Conservation (phyloP, 2,797 vertebrate species). For the Oreortyx pictus region DNA sequence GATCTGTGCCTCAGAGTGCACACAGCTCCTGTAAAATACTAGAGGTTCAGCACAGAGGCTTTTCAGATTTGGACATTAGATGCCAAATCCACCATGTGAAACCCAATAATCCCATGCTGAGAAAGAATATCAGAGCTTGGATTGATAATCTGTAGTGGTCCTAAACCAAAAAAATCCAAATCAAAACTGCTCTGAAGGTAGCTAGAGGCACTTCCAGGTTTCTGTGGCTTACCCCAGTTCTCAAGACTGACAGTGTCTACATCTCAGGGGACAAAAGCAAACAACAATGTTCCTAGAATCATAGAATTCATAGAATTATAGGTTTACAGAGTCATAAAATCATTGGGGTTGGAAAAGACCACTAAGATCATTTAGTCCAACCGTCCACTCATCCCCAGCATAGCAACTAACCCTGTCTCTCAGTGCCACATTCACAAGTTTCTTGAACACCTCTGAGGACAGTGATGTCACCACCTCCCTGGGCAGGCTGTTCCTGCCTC, state of each 20-base stretch:
- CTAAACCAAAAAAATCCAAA: slow-evolving; percentile 41
- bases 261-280: neutral
- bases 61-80: neutral
- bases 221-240: neutral
- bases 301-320: too few relatives aligned
- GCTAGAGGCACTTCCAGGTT: neutral
- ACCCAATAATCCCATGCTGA: slow-evolving; percentile 24
- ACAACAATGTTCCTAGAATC: neutral
- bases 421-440: too few relatives aligned
- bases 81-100: slow-evolving; percentile 32
- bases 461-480: too few relatives aligned
- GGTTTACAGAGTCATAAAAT: too few relatives aligned
- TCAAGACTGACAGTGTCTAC: neutral
- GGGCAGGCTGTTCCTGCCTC: too few relatives aligned
- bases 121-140: slow-evolving; percentile 25
- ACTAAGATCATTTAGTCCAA: too few relatives aligned
- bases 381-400: too few relatives aligned
- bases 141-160: slow-evolving; percentile 19
- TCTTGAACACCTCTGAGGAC: too few relatives aligned
- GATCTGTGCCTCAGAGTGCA: neutral
- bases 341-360: too few relatives aligned
- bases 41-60: neutral
- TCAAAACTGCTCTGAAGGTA: slow-evolving; percentile 2
- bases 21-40: neutral
- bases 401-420: too few relatives aligned